phyloP scores from a whole-genome alignment of 2,797 vertebrate species.

The Gallirallus australis region DNA sequence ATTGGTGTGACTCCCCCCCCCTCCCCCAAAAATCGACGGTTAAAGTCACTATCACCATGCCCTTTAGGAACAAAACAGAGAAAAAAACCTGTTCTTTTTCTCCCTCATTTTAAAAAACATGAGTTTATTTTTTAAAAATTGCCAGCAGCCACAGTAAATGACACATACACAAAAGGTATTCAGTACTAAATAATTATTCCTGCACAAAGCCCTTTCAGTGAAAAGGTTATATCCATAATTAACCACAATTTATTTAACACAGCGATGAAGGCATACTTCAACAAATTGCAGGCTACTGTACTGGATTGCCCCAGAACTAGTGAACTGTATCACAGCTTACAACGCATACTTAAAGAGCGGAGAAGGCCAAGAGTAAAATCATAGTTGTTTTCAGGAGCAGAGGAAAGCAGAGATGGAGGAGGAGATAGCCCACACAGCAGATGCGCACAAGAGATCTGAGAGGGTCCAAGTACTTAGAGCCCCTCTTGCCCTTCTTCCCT shows the following conservation, averaged over 20 bases:
- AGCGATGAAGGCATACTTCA: not conserved
- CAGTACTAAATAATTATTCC: conserved; percentile 26
- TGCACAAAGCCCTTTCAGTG: not conserved
- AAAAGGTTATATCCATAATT: conserved; percentile 26
- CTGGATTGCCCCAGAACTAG: not conserved
- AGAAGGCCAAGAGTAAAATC: not conserved
- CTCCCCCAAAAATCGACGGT: not conserved
- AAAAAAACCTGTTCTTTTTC: not conserved
- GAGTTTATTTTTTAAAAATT: not conserved
- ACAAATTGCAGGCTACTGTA: not conserved
- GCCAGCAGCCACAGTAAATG: not conserved
- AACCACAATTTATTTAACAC: conserved; percentile 19
- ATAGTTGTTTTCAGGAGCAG: not conserved
- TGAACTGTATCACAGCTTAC: not conserved
- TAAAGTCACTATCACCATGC: not conserved
- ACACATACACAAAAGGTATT: not conserved
- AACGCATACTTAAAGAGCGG: not conserved
- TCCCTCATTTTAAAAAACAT: not conserved
- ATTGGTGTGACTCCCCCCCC: not conserved
- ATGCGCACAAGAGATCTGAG: fast-evolving
- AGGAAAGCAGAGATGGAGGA: not conserved
- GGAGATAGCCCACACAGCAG: fast-evolving
- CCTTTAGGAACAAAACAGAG: not conserved
- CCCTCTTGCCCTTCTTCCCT: not conserved
- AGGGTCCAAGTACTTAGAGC: not conserved